A percentile compares a stretch with the other conserved stretches of the same genome.
Evolutionary conservation across 2,797 vertebrate genomes (phyloP).

Genomic region (Euthynnus affinis): DNA sequence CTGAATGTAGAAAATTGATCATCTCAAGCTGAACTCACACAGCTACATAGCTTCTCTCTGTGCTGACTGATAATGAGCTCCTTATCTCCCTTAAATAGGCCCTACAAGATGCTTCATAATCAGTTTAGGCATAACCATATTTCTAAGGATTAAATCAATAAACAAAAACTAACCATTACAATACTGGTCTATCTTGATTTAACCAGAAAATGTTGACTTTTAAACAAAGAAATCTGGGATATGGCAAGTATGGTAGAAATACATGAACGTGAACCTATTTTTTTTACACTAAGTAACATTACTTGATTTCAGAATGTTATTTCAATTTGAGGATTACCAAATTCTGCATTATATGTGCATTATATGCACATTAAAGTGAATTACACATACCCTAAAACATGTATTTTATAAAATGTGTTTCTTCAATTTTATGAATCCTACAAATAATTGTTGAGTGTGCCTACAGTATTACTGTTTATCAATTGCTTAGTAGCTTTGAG

Average conservation of each 20-base stretch:
- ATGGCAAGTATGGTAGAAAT: too few species aligned
- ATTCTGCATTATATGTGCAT: too few species aligned
- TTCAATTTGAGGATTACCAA: neutral
- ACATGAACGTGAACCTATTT: too few species aligned
- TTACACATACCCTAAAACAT: neutral
- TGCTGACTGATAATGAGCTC: neutral
- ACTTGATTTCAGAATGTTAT: neutral
- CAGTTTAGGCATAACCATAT: neutral
- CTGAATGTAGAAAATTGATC: constrained; percentile 1
- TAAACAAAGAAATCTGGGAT: too few species aligned
- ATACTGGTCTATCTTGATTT: too few species aligned
- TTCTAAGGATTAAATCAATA: neutral
- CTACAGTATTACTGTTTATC: neutral
- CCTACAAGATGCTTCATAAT: neutral
- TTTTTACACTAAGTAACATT: neutral
- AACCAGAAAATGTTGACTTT: too few species aligned
- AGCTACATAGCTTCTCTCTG: neutral
- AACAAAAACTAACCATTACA: too few species aligned
- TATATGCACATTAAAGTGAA: neutral
- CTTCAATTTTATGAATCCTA: neutral
- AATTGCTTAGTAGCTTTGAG: neutral
- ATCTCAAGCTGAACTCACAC: neutral
- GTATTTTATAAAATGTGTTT: too few species aligned
- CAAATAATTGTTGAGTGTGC: neutral
- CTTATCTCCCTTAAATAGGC: neutral